Conservation (phyloP, 2,888 invertebrate species). For the Leptarthrus brevirostris region DNA sequence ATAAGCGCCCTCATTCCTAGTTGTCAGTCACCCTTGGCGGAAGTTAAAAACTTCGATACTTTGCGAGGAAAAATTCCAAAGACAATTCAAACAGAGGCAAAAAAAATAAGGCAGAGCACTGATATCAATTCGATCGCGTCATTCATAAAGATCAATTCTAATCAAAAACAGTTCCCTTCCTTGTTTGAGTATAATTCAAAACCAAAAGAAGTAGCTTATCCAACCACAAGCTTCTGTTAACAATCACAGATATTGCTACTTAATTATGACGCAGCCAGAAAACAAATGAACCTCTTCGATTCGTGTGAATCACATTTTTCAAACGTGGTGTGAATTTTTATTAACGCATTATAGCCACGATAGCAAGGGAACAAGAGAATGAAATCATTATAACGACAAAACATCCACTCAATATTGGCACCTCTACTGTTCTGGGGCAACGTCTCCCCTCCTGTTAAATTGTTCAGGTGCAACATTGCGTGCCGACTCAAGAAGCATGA, state of each 20-base stretch:
- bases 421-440: neutral
- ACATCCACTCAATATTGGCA: slow-evolving; percentile 16
- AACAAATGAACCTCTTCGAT: slow-evolving; percentile 13
- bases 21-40: too few species aligned
- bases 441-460: neutral
- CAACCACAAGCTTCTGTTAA: slow-evolving; percentile 19
- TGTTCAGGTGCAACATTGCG: slow-evolving; percentile 35
- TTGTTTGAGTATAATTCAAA: neutral
- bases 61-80: too few species aligned
- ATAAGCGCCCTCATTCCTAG: too few species aligned
- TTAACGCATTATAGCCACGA: slow-evolving; percentile 10
- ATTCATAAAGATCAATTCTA: neutral
- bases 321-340: slow-evolving; percentile 32
- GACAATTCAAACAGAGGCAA: too few species aligned
- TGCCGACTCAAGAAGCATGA: slow-evolving; percentile 26
- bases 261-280: slow-evolving; percentile 19
- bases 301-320: slow-evolving; percentile 22
- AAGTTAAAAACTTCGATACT: too few species aligned
- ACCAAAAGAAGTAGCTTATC: neutral
- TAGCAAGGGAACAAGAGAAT: neutral
- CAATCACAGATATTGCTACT: neutral
- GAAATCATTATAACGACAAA: neutral
- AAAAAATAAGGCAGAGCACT: too few species aligned
- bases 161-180: neutral
- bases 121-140: too few species aligned